Percentiles rank a stretch among this genome's conserved stretches.
phyloP scores from a whole-genome alignment of 2,888 invertebrate genomes.

The Melitaea athalia region DNA sequence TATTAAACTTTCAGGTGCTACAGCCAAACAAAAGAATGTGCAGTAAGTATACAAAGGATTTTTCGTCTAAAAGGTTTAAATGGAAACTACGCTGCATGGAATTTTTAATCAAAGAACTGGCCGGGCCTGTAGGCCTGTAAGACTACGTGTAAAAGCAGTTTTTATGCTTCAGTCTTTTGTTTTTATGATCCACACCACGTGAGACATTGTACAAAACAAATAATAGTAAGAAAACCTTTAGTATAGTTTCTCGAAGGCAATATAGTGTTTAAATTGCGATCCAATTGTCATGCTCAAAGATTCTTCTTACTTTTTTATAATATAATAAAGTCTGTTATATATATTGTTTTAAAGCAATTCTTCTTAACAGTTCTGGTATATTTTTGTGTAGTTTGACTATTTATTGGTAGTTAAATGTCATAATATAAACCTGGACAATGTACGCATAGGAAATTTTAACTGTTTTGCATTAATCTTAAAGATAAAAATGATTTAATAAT shows the following conservation, averaged over 20 bases:
- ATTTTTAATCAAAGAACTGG: constrained; percentile 37
- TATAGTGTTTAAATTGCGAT: not conserved
- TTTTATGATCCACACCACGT: constrained; percentile 5
- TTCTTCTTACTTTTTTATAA: not conserved
- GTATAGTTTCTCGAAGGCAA: not conserved
- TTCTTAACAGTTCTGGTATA: too few relatives aligned
- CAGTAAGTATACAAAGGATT: constrained; percentile 31
- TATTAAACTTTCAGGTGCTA: constrained; percentile 17
- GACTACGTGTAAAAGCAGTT: constrained; percentile 17
- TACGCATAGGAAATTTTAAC: too few relatives aligned
- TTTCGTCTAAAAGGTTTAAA: constrained; percentile 26
- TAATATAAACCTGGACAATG: too few relatives aligned
- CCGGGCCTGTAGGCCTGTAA: constrained; percentile 23
- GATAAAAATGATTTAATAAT: too few relatives aligned
- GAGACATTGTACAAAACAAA: not conserved
- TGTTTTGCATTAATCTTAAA: too few relatives aligned
- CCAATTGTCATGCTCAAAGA: not conserved
- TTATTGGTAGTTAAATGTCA: too few relatives aligned
- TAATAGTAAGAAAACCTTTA: not conserved
- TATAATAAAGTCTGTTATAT: too few relatives aligned
- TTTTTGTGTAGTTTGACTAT: too few relatives aligned
- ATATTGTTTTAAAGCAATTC: too few relatives aligned
- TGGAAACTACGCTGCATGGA: constrained; percentile 27
- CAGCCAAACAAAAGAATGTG: constrained; percentile 18
- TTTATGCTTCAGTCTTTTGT: constrained; percentile 9